phyloP scores from a whole-genome alignment of 37 sponge, comb jelly and placozoan genomes.

The Aplysina aerophoba region DNA sequence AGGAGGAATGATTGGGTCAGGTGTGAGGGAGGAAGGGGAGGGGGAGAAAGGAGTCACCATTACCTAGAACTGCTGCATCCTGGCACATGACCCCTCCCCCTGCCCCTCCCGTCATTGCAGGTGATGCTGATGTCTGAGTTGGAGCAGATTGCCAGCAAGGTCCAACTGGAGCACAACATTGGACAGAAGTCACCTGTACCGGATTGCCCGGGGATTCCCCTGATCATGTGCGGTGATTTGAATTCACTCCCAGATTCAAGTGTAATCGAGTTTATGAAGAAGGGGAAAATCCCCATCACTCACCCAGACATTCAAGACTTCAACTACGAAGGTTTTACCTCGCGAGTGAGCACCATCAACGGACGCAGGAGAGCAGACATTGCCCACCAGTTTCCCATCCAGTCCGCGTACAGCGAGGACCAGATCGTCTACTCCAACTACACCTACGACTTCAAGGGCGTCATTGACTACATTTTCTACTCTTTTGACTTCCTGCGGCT shows the following conservation, averaged over 20 bases:
- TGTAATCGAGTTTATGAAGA: conserved; percentile 85
- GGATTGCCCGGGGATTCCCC: conserved; percentile 76
- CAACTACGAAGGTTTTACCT: conserved; percentile 84
- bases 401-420: conserved; percentile 63
- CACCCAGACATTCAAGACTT: conserved; percentile 82
- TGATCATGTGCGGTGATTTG: conserved; percentile 90
- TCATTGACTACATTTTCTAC: conserved; percentile 94
- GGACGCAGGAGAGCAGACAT: conserved; percentile 69
- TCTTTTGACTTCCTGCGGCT: conserved; percentile 69
- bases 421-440: conserved; percentile 86
- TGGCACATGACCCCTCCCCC: not conserved
- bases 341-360: conserved; percentile 43
- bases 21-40: too few species aligned
- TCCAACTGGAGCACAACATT: conserved; percentile 66
- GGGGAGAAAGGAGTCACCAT: too few species aligned
- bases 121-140: conserved; percentile 79
- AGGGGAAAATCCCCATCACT: conserved; percentile 66
- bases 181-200: conserved; percentile 52
- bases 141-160: conserved; percentile 57
- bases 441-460: conserved; percentile 96
- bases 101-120: too few species aligned
- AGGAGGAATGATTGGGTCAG: too few species aligned
- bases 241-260: conserved; percentile 97
- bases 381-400: conserved; percentile 83
- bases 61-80: too few species aligned